Evolutionary conservation across 2,888 invertebrate species (phyloP).

Genomic region (Drosophila prolongata): DNA sequence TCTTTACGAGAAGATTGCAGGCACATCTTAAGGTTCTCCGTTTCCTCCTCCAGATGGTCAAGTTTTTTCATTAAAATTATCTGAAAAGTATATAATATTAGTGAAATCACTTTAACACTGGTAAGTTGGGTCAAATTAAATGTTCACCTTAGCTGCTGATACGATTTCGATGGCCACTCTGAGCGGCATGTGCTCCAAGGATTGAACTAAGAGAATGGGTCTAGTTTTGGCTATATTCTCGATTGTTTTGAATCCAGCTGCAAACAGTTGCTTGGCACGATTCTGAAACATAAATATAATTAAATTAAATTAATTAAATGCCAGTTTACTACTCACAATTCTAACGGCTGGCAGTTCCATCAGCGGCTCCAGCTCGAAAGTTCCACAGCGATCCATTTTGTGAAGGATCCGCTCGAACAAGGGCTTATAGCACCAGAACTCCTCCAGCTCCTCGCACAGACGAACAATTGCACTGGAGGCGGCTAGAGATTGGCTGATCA

Average conservation of each 20-base stretch:
- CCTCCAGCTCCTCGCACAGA: slow-evolving; percentile 91
- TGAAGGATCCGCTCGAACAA: slow-evolving; percentile 90
- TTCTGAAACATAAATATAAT: slow-evolving; percentile 85
- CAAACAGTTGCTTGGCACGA: slow-evolving; percentile 92
- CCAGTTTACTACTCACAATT: slow-evolving; percentile 86
- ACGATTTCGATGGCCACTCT: slow-evolving; percentile 92
- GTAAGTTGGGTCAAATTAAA: background rate
- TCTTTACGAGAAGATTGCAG: slow-evolving; percentile 39
- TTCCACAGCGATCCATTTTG: slow-evolving; percentile 92
- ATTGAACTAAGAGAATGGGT: slow-evolving; percentile 86
- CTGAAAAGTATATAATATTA: slow-evolving; percentile 84
- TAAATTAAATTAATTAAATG: too few species aligned
- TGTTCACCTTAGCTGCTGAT: slow-evolving; percentile 90
- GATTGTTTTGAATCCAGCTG: slow-evolving; percentile 92
- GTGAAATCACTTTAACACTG: background rate
- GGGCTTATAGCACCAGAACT: slow-evolving; percentile 93
- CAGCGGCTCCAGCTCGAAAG: slow-evolving; percentile 91
- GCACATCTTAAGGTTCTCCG: slow-evolving; percentile 86
- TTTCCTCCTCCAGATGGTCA: slow-evolving; percentile 94
- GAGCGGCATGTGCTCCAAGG: slow-evolving; percentile 89
- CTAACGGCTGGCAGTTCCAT: slow-evolving; percentile 96
- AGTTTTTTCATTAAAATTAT: slow-evolving; percentile 92
- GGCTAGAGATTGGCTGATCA: slow-evolving; percentile 89
- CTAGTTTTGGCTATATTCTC: slow-evolving; percentile 91
- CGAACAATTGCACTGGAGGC: slow-evolving; percentile 91